These are phyloP conservation scores for Diadophis punctatus DNA, from an alignment of 2,113 vertebrate species.

Conservation along the genomic window DNA sequence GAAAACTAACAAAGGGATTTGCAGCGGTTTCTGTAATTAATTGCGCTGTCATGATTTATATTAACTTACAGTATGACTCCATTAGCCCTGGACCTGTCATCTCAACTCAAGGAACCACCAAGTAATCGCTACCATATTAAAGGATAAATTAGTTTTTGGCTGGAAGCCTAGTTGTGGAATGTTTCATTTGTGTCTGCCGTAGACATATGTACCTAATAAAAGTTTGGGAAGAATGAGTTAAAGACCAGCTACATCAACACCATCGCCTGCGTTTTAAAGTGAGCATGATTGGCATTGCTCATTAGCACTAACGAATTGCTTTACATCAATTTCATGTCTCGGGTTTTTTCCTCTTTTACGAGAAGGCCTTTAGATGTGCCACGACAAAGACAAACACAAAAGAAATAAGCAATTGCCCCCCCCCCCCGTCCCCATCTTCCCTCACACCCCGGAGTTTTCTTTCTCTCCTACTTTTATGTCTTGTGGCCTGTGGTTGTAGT, in stretches of 20 bases:
- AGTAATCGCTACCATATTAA: constrained; percentile 84
- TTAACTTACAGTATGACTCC: constrained; percentile 84
- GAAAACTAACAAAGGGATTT: constrained; percentile 84
- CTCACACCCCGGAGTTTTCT: not conserved
- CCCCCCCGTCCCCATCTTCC: not conserved
- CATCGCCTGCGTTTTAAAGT: constrained; percentile 62
- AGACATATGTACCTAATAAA: constrained; percentile 83
- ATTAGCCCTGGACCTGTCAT: constrained; percentile 83
- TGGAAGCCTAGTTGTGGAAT: constrained; percentile 74
- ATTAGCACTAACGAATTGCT: constrained; percentile 69
- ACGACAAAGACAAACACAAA: constrained; percentile 51
- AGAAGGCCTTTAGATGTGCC: constrained; percentile 64
- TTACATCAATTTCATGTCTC: constrained; percentile 59
- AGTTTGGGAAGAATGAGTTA: constrained; percentile 76
- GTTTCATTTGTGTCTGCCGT: constrained; percentile 77
- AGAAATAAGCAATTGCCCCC: constrained; percentile 62
- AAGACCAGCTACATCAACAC: constrained; percentile 69
- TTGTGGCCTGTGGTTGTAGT: constrained; percentile 72
- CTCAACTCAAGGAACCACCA: constrained; percentile 78
- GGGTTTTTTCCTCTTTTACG: constrained; percentile 40
- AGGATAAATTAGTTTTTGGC: constrained; percentile 84
- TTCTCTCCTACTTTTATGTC: constrained; percentile 54
- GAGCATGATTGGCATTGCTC: constrained; percentile 66
- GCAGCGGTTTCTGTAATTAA: constrained; percentile 84
- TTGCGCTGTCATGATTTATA: constrained; percentile 86